Base-by-base conservation (phyloP, 2,113 vertebrate genomes). In the Apistogramma diplotaenia region DNA sequence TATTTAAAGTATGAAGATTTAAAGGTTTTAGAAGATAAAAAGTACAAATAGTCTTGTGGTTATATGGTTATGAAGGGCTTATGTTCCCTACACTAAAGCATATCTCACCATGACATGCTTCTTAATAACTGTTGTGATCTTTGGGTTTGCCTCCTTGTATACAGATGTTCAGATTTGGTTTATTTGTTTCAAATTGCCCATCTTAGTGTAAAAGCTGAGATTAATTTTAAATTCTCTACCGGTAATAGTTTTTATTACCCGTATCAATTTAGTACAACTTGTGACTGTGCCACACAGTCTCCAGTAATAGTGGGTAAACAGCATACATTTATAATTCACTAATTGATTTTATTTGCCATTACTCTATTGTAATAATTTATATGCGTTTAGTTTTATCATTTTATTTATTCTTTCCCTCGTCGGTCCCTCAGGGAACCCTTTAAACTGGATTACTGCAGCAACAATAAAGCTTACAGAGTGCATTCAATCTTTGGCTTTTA, bases 401-500 rank as follows among this genome's bases (percentile, higher is more conserved):
- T 31, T 53, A 59, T 61, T 46, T n/a, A 57, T 57, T 49, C 46
- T 10, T 62, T 56, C 65, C 6, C 37, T 27, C 77, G 8, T 23
- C 72, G 8, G 65, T 83, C 75, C 62, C 62, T 35, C 75, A 1
- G 43, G 58, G 72, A 76, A 58, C 58, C 15, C 67, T 86, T 75
- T 35, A 78, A 86, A 75, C 37, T 59, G 49, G 65, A 74, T 62
- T 59, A 53, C 16, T 21, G 67, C 67, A 53, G 59, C 33, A 61
- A 51, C 57, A 83, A 76, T 37, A 79, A 53, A 83, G 40, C 73
- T 76, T 67, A 16, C 62, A 77, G 55, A 81, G 74, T 67, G 55
- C 40, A 21, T 87, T 54, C 78, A 77, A 60, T 83, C 27, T 60
- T 78, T 8, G 57, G 60, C 56, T 75, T 85, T 85, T 74, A 61